Conservation (phyloP, 2,797 vertebrate species). For the Chrosomus eos region DNA sequence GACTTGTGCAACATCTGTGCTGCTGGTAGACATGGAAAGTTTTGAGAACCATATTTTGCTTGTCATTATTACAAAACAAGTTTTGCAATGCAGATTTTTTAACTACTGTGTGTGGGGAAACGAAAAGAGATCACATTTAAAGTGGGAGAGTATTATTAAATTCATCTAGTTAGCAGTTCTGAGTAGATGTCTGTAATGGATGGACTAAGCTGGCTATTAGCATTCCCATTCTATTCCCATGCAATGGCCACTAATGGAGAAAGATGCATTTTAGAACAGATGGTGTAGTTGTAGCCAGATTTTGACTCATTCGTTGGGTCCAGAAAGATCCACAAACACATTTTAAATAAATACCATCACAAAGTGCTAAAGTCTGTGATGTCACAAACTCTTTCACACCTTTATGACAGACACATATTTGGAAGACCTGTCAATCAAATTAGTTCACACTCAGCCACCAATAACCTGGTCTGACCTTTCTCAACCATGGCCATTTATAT, state of each 20-base stretch:
- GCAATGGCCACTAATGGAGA: neutral
- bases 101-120: neutral
- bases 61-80: conserved; percentile 18
- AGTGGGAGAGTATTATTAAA: neutral
- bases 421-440: conserved; percentile 41
- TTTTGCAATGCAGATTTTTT: neutral
- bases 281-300: neutral
- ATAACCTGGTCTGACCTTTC: conserved; percentile 27
- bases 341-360: conserved; percentile 30
- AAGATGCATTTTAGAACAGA: conserved; percentile 5
- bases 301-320: neutral
- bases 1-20: conserved; percentile 57
- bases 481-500: conserved; percentile 1
- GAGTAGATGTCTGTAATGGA: neutral
- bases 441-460: conserved; percentile 9
- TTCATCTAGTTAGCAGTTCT: neutral
- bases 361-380: conserved; percentile 24
- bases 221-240: neutral
- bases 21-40: conserved; percentile 14
- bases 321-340: conserved; percentile 4
- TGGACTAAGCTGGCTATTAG: neutral
- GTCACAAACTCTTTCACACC: conserved; percentile 38
- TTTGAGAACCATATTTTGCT: conserved; percentile 23
- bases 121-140: neutral
- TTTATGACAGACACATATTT: conserved; percentile 21